A percentile compares a stretch with the other conserved stretches of the same genome.
Evolutionary conservation across 2,113 vertebrate genomes (phyloP).

Genomic region (Sorex araneus): DNA sequence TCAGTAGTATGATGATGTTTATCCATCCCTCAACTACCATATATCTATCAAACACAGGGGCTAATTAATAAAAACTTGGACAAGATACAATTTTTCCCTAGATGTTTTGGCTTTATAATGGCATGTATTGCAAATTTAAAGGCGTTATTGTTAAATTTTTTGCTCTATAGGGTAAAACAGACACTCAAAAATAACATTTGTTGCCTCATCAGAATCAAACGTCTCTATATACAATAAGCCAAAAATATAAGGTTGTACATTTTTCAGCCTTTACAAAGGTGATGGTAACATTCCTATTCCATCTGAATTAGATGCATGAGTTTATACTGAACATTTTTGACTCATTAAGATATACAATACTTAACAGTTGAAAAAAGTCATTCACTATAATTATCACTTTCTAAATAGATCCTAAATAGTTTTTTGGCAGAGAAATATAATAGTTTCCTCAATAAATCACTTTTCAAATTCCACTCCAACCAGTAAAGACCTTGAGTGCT

Average conservation of each 20-base stretch:
- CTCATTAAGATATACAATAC: neutral
- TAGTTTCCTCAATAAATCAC: neutral
- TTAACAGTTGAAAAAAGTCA: neutral
- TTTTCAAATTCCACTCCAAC: neutral
- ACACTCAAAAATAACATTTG: neutral
- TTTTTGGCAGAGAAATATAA: neutral
- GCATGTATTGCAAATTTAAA: neutral
- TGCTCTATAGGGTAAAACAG: neutral
- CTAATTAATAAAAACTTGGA: neutral
- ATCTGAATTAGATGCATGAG: neutral
- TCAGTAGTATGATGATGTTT: neutral
- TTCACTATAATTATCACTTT: neutral
- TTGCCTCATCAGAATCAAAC: neutral
- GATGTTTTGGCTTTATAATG: neutral
- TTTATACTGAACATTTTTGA: neutral
- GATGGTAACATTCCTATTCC: neutral
- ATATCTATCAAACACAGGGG: no score
- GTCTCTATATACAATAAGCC: neutral
- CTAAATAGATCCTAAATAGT: neutral
- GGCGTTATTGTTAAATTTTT: neutral
- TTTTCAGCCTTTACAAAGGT: neutral
- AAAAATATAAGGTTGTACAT: neutral
- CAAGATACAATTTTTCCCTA: neutral
- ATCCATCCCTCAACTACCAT: neutral
- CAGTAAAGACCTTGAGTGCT: neutral